Base-by-base conservation (phyloP, 2,113 vertebrate species). In the Varanus komodoensis region DNA sequence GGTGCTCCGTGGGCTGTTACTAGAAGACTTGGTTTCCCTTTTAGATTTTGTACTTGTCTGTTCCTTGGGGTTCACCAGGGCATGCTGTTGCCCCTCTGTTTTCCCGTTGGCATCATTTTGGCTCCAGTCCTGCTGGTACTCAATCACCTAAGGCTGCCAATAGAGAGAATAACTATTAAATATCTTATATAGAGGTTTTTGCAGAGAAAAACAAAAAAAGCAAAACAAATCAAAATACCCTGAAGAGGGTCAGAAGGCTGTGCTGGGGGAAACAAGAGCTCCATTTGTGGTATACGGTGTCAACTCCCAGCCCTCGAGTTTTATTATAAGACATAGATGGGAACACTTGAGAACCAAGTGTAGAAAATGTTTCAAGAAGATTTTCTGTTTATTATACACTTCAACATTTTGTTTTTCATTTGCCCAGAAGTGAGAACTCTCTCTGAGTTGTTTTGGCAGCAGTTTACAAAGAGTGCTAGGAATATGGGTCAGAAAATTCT, bases 401-500 rank as follows among this genome's bases (percentile, higher is more conserved):
- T 54, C 38, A 11, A 11, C 50, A 82, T 2, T 91, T 93, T 61
- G 87, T 90, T 87, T 92, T 89, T 88, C 87, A 74, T 94, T 94
- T 93, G 52, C 44, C 21, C 69, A 88, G 32, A 89, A 87, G 69
- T 38, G 86, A 87, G 87, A 95, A 84, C 82, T 84, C 86, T 82
- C 52, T 91, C 84, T 78, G 68, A 91, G 91, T 96, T 94, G 87
- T 79, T 92, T 92, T 77, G 93, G 3, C 14, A 14, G 54, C 67
- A 92, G 75, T 77, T 74, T 54, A 68, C 78, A 32, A 88, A 92
- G 91, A 69, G 88, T 12, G 57, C 0, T 71, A 69, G 87, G 90
- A 95, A 90, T 94, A 93, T 88, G 73, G 92, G 85, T 95, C 92
- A 94, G 95, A 94, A 85, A 86, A 94, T 93, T 89, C 89, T 54